These are phyloP conservation scores for Patella caerulea DNA, from an alignment of 2,888 invertebrate genomes.

Conservation along the genomic window DNA sequence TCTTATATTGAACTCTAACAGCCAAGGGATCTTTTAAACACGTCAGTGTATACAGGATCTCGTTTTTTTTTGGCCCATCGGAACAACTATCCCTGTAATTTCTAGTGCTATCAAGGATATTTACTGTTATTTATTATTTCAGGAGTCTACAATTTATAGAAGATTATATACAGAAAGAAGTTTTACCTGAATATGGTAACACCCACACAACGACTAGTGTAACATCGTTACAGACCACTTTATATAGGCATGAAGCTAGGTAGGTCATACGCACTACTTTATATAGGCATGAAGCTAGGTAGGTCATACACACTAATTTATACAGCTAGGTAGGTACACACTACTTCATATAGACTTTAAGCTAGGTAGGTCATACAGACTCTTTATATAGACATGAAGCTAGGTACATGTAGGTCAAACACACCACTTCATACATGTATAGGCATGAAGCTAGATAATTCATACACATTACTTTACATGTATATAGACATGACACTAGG, in stretches of 20 bases:
- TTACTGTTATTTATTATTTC: conserved; percentile 23
- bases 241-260: conserved; percentile 81
- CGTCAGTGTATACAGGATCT: no score
- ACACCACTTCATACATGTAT: no score
- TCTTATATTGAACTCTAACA: no score
- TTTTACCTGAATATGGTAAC: conserved; percentile 83
- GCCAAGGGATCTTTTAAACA: no score
- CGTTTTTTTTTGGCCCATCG: no score
- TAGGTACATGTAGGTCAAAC: no score
- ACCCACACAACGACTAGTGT: conserved; percentile 86
- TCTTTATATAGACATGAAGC: no score
- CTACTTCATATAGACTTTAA: no score
- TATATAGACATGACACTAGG: conserved; percentile 80
- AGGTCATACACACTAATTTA: conserved; percentile 87
- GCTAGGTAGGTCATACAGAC: no score
- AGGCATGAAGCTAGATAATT: no score
- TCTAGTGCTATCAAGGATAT: background rate
- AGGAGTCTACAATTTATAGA: conserved; percentile 85
- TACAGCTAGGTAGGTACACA: conserved; percentile 75
- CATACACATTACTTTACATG: conserved; percentile 85
- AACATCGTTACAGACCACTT: conserved; percentile 88
- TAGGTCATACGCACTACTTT: conserved; percentile 73
- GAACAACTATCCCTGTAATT: background rate
- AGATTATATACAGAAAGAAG: conserved; percentile 84
- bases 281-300: conserved; percentile 80